A percentile compares a stretch with the other conserved stretches of the same genome.
Evolutionary conservation across 2,113 vertebrate genomes (phyloP).

Genomic region (Paramisgurnus dabryanus): DNA sequence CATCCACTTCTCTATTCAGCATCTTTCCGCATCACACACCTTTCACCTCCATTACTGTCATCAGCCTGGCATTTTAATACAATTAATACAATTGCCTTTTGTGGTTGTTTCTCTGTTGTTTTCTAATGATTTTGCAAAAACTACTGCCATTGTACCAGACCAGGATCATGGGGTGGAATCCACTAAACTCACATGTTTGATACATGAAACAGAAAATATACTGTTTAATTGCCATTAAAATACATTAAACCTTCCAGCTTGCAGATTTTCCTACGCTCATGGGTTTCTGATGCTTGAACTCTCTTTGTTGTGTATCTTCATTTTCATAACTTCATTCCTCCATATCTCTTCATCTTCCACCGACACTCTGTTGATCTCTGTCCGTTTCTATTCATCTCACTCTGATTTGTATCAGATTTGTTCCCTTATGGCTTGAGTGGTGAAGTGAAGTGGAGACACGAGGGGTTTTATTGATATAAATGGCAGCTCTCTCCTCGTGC

Average conservation of each 20-base stretch:
- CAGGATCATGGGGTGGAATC: no score
- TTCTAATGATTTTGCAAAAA: no score
- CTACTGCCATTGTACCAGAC: no score
- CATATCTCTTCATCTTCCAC: conserved; percentile 18
- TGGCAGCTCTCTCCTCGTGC: conserved; percentile 32
- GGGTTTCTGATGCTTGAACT: background rate
- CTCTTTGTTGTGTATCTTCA: conserved; percentile 14
- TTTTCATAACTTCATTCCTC: conserved; percentile 7
- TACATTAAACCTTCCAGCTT: background rate
- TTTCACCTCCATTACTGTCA: background rate
- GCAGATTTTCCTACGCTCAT: background rate
- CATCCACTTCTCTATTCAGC: conserved; percentile 20
- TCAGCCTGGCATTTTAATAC: background rate
- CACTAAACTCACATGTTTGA: no score
- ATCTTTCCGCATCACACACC: background rate
- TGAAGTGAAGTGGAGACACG: conserved; percentile 30
- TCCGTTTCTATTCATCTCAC: conserved; percentile 35
- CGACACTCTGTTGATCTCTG: conserved; percentile 21
- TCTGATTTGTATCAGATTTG: conserved; percentile 31
- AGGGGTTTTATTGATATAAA: conserved; percentile 59
- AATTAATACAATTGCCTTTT: background rate
- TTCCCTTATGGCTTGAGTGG: conserved; percentile 27
- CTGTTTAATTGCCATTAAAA: conserved; percentile 3
- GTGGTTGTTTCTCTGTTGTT: no score
- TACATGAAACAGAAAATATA: background rate